These are phyloP conservation scores for Abscondita cerata DNA, from an alignment of 2,888 invertebrate species.

Conservation along the genomic window DNA sequence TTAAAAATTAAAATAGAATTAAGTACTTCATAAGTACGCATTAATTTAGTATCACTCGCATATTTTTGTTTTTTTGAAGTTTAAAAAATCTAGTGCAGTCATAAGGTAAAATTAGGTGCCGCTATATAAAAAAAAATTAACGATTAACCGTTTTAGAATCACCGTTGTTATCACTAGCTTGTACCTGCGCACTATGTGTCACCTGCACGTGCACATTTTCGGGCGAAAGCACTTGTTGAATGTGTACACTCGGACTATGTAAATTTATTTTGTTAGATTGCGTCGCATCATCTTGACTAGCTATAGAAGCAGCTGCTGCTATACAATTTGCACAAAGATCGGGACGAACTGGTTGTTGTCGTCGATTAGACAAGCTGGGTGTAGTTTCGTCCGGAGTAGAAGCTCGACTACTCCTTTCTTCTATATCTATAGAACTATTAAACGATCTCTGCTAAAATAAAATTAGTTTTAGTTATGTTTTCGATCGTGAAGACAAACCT, in stretches of 20 bases:
- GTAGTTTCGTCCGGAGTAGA: constrained; percentile 71
- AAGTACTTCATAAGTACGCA: constrained; percentile 28
- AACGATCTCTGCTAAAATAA: constrained; percentile 44
- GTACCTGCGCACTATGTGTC: constrained; percentile 22
- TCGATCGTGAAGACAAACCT: constrained; percentile 42
- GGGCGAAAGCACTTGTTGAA: constrained; percentile 40
- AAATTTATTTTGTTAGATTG: constrained; percentile 15
- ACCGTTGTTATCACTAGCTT: constrained; percentile 28
- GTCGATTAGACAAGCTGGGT: constrained; percentile 58
- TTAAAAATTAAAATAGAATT: constrained; percentile 3
- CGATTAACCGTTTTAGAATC: constrained; percentile 6
- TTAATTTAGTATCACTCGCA: constrained; percentile 26
- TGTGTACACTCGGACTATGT: neutral
- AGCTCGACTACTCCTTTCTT: constrained; percentile 67
- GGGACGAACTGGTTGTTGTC: constrained; percentile 47
- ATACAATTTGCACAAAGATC: constrained; percentile 55
- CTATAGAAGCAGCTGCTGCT: constrained; percentile 46
- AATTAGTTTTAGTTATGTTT: no score
- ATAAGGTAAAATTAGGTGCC: constrained; percentile 3
- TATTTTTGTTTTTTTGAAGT: neutral
- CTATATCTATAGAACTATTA: constrained; percentile 60
- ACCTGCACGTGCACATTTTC: constrained; percentile 29
- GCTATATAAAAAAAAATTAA: neutral
- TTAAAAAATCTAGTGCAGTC: constrained; percentile 10
- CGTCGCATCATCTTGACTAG: constrained; percentile 19